A percentile compares a stretch with the other conserved stretches of the same genome.
Evolutionary conservation across 2,888 invertebrate species (phyloP).

Genomic region (Eristalis tenax): DNA sequence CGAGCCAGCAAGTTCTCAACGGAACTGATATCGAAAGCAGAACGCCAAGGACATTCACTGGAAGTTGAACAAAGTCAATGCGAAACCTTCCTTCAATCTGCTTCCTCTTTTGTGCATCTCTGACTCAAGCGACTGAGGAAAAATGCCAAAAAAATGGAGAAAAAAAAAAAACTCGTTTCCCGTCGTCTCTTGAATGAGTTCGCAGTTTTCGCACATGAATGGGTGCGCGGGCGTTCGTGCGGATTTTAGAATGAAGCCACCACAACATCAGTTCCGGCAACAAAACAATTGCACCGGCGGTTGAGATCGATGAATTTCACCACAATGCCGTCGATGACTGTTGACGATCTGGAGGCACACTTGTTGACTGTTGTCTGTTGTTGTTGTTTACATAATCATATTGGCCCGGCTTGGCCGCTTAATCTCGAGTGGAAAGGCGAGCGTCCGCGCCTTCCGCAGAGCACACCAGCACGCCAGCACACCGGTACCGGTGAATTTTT

Average conservation of each 20-base stretch:
- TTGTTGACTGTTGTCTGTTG: background rate
- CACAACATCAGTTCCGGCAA: slow-evolving; percentile 33
- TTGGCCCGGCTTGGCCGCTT: background rate
- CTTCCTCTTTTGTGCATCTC: background rate
- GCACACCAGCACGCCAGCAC: background rate
- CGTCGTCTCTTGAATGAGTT: slow-evolving; percentile 16
- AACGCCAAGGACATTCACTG: background rate
- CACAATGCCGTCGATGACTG: background rate
- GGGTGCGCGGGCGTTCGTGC: background rate
- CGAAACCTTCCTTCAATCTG: background rate
- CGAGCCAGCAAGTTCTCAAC: background rate
- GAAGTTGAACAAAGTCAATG: background rate
- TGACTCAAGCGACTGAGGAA: background rate
- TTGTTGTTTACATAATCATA: background rate
- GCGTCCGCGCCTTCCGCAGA: background rate
- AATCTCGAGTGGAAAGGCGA: background rate
- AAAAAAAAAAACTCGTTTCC: slow-evolving; percentile 8
- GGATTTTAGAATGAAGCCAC: slow-evolving; percentile 1
- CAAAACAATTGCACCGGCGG: slow-evolving; percentile 26
- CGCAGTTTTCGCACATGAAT: background rate
- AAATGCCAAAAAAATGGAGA: background rate
- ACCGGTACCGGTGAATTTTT: slow-evolving; percentile 33
- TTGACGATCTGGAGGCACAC: background rate
- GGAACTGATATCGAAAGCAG: background rate
- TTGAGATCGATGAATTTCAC: background rate